Evolutionary conservation across 2,797 vertebrate species (phyloP), one percentile per base, ranked within the genome.

Genomic region (Botia almorhae): DNA sequence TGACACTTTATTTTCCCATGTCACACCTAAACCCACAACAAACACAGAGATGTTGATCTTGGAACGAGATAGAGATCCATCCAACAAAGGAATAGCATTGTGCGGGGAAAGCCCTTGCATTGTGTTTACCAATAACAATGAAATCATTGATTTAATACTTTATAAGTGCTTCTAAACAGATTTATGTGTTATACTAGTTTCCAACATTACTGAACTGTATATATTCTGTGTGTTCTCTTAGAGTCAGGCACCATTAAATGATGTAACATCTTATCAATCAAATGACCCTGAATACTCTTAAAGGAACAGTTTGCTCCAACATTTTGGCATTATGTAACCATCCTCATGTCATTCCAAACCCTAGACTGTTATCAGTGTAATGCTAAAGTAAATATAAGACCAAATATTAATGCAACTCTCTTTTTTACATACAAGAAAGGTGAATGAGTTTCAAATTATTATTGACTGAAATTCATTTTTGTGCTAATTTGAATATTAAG

Each of bases 231-330:
- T 74, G 55, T 7, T 21, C 48, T 72, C 60, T 36, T 6, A 21
- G 23, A 76, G 14, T 2, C 16, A 29, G 39, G 19, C 19, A 43
- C n/a, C 21, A 43, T 39, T 39, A 74, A 46, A 61, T 48, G 10
- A 51, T 19, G 46, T 48, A 60, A 26, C 36, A 3, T 36, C 65
- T 74, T 70, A 74, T 69, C 56, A 26, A 56, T 79, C 64, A 79
- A 64, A 68, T 12, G 17, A 56, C 39, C 64, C 33, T 11, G 3
- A 64, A 53, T 14, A 53, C 50, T 53, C 17, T 53, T 53, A 53
- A 43, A 61, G 58, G 5, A 26, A 61, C 58, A 29, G 58, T 26
- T 29, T 13, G 11, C 11, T 21, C 11, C 56, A 60, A 60, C 23
- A 60, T 12, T 60, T 60, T 58, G 56, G 13, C 23, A 14, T 61